Conservation (phyloP, 1,140 invertebrate species). For the Campoletis sonorensis region DNA sequence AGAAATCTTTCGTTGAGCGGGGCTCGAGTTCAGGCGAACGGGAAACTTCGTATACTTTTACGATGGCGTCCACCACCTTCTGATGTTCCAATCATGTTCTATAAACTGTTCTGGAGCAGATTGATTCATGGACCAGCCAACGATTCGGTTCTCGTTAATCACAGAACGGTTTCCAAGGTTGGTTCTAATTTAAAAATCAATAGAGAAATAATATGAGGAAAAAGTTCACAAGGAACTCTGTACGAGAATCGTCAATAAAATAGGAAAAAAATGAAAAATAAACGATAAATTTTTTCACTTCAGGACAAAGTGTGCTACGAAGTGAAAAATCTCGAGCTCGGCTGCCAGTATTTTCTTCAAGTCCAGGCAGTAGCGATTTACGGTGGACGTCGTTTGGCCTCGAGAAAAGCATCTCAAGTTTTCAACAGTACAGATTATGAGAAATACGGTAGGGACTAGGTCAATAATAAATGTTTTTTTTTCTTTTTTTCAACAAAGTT, state of each 20-base stretch:
- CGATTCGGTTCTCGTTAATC: constrained; percentile 80
- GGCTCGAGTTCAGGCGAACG: constrained; percentile 70
- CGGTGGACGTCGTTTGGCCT: constrained; percentile 80
- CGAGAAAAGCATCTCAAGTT: constrained; percentile 81
- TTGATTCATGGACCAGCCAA: constrained; percentile 75
- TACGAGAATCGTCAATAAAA: no score
- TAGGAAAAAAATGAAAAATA: no score
- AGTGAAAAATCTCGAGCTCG: constrained; percentile 79
- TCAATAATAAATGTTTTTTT: constrained; percentile 35
- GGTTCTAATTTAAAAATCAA: constrained; percentile 39
- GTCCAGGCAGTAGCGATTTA: constrained; percentile 83
- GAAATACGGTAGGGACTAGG: constrained; percentile 67
- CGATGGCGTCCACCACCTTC: constrained; percentile 81
- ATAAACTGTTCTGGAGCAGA: constrained; percentile 81
- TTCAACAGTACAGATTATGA: constrained; percentile 80
- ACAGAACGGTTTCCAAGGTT: constrained; percentile 80
- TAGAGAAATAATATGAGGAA: no score
- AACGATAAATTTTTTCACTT: constrained; percentile 17
- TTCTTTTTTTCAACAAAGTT: no score
- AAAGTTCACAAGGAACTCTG: no score
- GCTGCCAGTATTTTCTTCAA: constrained; percentile 84
- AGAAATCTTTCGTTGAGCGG: constrained; percentile 80
- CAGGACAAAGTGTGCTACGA: constrained; percentile 79
- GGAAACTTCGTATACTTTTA: constrained; percentile 78
- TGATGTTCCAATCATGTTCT: constrained; percentile 79